These are phyloP conservation scores for Lagopus muta DNA, from an alignment of 2,113 vertebrate genomes.

Conservation along the genomic window DNA sequence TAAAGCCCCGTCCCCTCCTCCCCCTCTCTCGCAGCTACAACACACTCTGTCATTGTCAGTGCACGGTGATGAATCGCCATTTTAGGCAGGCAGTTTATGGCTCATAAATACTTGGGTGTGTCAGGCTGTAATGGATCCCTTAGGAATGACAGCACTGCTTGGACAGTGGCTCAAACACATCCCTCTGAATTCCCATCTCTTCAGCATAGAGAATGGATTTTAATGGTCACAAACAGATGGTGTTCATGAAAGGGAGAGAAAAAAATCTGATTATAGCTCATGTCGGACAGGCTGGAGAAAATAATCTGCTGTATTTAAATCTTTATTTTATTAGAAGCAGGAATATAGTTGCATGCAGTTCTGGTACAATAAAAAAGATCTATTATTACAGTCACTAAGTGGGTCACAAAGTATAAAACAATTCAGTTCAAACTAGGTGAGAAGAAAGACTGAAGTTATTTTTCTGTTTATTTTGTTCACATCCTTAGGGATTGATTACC, in stretches of 20 bases:
- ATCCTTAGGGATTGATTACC: not conserved
- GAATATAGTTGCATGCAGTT: not conserved
- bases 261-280: constrained; percentile 40
- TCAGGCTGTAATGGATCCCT: constrained; percentile 68
- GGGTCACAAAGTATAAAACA: not conserved
- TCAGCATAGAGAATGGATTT: constrained; percentile 71
- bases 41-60: constrained; percentile 47
- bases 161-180: constrained; percentile 56
- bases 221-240: constrained; percentile 75
- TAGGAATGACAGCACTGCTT: constrained; percentile 61
- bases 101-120: constrained; percentile 77
- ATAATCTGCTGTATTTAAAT: constrained; percentile 45
- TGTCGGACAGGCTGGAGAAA: constrained; percentile 43
- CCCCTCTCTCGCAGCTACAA: not conserved
- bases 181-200: constrained; percentile 53
- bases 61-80: constrained; percentile 60
- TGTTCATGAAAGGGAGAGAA: constrained; percentile 37
- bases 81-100: constrained; percentile 62
- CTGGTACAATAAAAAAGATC: not conserved
- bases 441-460: not conserved
- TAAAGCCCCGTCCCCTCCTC: not conserved
- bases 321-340: constrained; percentile 37
- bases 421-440: not conserved
- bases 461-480: not conserved
- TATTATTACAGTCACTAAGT: not conserved